Percentiles rank a stretch among this genome's conserved stretches.
Evolutionary conservation across 2,888 invertebrate genomes (phyloP).

Genomic region (Pterobdella sp.): DNA sequence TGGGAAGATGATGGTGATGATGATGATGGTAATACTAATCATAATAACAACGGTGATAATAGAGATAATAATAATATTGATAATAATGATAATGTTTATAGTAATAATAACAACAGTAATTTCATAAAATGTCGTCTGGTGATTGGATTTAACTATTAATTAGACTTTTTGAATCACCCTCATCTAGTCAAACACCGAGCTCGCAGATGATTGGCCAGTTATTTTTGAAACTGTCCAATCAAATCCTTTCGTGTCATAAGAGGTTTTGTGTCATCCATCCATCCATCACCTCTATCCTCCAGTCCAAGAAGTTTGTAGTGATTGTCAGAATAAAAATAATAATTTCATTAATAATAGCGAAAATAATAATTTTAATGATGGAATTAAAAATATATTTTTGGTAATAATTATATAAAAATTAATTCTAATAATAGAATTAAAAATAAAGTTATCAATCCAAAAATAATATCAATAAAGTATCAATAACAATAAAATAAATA

Average conservation of each 20-base stretch:
- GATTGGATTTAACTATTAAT: no score
- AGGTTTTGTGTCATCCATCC: slow-evolving; percentile 88
- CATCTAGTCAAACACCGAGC: slow-evolving; percentile 32
- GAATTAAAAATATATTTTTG: not conserved
- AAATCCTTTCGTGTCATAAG: slow-evolving; percentile 69
- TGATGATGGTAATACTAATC: not conserved
- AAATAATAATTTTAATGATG: no score
- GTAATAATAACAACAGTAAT: not conserved
- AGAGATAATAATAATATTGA: not conserved
- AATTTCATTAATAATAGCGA: no score
- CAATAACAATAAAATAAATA: no score
- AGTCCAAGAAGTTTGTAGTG: slow-evolving; percentile 71
- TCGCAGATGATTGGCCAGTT: slow-evolving; percentile 80
- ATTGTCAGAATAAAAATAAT: no score
- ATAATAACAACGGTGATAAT: not conserved
- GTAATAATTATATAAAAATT: not conserved
- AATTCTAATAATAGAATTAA: not conserved
- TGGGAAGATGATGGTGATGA: not conserved
- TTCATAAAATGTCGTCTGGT: not conserved
- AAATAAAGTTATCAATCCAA: not conserved
- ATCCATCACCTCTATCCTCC: slow-evolving; percentile 81
- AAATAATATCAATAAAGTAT: not conserved
- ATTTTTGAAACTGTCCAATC: slow-evolving; percentile 65
- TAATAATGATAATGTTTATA: not conserved
- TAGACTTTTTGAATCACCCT: no score